Conservation (phyloP, 2,113 vertebrate species). For the Pandion haliaetus region DNA sequence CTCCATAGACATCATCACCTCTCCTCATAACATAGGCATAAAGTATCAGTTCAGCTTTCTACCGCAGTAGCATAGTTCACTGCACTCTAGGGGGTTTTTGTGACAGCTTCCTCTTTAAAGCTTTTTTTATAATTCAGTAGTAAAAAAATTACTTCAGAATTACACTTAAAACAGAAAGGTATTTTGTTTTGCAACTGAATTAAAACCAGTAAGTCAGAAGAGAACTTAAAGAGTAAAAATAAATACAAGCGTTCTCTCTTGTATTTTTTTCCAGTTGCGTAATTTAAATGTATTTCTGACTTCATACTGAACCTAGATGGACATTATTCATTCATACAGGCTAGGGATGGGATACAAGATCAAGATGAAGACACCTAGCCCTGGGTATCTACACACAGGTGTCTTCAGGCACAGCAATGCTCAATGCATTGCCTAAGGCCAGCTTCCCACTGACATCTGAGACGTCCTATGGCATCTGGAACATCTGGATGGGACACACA, state of each 20-base stretch:
- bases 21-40: slow-evolving; percentile 24
- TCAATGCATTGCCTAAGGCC: not conserved
- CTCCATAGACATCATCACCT: not conserved
- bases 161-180: not conserved
- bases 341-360: not conserved
- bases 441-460: not conserved
- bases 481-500: not conserved
- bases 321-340: not conserved
- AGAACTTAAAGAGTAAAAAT: not conserved
- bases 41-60: not conserved
- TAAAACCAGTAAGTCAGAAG: not conserved
- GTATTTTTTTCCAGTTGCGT: not conserved
- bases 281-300: slow-evolving; percentile 10
- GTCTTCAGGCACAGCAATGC: not conserved
- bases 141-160: slow-evolving; percentile 16
- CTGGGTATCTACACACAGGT: not conserved
- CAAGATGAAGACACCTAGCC: not conserved
- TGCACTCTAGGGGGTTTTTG: not conserved
- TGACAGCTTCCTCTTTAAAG: not conserved
- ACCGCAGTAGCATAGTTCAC: not conserved
- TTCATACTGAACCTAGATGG: not conserved
- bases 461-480: not conserved
- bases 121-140: slow-evolving; percentile 44
- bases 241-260: not conserved
- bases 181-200: not conserved